A percentile compares a stretch with the other conserved stretches of the same genome.
Evolutionary conservation across 2,888 invertebrate species (phyloP).

Genomic region (Lysandra coridon): DNA sequence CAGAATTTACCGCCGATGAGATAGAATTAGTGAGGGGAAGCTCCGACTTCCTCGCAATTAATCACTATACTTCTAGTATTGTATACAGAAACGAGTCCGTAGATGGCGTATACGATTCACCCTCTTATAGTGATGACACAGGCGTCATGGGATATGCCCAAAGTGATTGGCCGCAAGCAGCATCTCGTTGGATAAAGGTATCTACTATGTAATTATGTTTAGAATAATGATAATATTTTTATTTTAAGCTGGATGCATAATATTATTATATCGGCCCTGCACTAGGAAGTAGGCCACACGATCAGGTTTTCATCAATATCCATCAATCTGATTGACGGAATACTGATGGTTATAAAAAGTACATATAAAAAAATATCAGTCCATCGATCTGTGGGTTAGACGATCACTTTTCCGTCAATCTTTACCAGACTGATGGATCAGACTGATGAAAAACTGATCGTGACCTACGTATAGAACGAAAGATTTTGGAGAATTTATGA

Average conservation of each 20-base stretch:
- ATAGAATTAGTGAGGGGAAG: conserved; percentile 76
- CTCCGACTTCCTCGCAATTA: conserved; percentile 86
- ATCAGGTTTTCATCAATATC: too few species aligned
- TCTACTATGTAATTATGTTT: neutral
- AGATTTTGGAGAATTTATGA: too few species aligned
- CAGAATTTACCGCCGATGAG: conserved; percentile 80
- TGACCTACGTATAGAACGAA: too few species aligned
- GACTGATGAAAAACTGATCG: too few species aligned
- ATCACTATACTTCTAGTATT: conserved; percentile 81
- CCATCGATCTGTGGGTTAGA: too few species aligned
- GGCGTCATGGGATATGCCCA: conserved; percentile 41
- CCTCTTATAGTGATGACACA: conserved; percentile 48
- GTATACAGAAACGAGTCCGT: conserved; percentile 56
- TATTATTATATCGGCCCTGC: too few species aligned
- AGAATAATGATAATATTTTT: neutral
- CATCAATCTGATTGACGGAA: too few species aligned
- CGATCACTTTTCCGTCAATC: too few species aligned
- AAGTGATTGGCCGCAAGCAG: conserved; percentile 45
- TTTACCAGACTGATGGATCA: too few species aligned
- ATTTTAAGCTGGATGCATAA: neutral
- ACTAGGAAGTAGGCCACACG: too few species aligned
- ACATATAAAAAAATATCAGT: too few species aligned
- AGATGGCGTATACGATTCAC: conserved; percentile 39
- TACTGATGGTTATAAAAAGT: too few species aligned
- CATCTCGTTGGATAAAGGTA: conserved; percentile 45